phyloP scores from a whole-genome alignment of 2,888 invertebrate genomes.

The Zeuzera pyrina region DNA sequence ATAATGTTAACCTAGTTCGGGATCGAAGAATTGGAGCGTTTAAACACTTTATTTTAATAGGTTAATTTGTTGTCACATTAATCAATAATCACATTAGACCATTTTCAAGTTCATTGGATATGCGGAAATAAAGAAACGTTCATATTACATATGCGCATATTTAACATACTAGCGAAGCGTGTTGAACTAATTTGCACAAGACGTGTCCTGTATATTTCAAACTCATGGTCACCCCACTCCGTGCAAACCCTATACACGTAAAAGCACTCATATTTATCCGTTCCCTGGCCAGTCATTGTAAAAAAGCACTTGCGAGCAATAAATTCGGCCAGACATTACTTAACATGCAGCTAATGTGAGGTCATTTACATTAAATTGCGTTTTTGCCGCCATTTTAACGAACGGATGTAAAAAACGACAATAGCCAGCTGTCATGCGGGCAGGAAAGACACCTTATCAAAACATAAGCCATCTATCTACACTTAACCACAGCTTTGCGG shows the following conservation, averaged over 20 bases:
- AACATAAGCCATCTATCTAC: too few relatives aligned
- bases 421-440: constrained; percentile 47
- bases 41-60: too few relatives aligned
- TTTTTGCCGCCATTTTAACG: constrained; percentile 7
- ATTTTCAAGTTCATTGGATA: too few relatives aligned
- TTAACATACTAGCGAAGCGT: too few relatives aligned
- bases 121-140: too few relatives aligned
- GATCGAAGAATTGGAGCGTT: too few relatives aligned
- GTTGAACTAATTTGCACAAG: too few relatives aligned
- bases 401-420: constrained; percentile 17
- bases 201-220: constrained; percentile 10
- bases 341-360: constrained; percentile 26
- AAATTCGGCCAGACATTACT: constrained; percentile 35
- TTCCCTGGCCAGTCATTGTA: constrained; percentile 14
- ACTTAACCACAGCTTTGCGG: constrained; percentile 2
- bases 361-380: constrained; percentile 1
- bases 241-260: constrained; percentile 16
- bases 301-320: constrained; percentile 26
- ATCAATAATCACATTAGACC: too few relatives aligned
- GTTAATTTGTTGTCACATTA: too few relatives aligned
- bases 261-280: constrained; percentile 14
- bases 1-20: too few relatives aligned
- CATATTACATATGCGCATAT: too few relatives aligned
- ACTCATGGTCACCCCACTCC: constrained; percentile 6
- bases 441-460: background rate